A percentile compares a stretch with the other conserved stretches of the same genome.
These are phyloP conservation scores for Orycteropus afer DNA, from an alignment of 2,113 vertebrate genomes.

Conservation along the genomic window DNA sequence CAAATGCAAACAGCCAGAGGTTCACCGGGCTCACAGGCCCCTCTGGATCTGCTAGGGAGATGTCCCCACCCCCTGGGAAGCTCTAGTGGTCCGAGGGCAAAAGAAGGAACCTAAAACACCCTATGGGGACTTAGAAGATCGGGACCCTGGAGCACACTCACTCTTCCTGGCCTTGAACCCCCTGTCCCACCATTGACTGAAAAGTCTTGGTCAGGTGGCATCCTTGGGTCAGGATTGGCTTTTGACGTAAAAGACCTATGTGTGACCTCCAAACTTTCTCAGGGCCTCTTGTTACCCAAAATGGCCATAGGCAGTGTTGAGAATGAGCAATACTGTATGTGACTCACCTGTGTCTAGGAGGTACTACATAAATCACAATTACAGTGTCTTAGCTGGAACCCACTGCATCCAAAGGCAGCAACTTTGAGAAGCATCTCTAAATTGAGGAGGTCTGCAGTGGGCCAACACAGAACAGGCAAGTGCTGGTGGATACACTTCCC, in stretches of 20 bases:
- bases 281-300: not conserved
- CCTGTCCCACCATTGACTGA: rapidly evolving
- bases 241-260: not conserved
- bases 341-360: not conserved
- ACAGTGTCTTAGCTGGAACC: not conserved
- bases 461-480: no score
- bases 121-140: not conserved
- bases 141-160: rapidly evolving
- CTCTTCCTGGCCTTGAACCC: not conserved
- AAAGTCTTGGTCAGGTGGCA: not conserved
- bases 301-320: not conserved
- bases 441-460: not conserved
- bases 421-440: not conserved
- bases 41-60: not conserved
- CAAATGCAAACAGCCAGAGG: constrained; percentile 81
- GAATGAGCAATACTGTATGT: not conserved
- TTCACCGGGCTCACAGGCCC: constrained; percentile 40
- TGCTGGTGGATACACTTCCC: rapidly evolving
- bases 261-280: not conserved
- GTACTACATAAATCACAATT: not conserved
- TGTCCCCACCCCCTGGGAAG: no score
- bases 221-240: not conserved
- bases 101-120: not conserved
- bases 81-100: no score
- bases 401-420: rapidly evolving